A percentile compares a stretch with the other conserved stretches of the same genome.
phyloP scores from a whole-genome alignment of 2,113 vertebrate species.

The Numida meleagris region DNA sequence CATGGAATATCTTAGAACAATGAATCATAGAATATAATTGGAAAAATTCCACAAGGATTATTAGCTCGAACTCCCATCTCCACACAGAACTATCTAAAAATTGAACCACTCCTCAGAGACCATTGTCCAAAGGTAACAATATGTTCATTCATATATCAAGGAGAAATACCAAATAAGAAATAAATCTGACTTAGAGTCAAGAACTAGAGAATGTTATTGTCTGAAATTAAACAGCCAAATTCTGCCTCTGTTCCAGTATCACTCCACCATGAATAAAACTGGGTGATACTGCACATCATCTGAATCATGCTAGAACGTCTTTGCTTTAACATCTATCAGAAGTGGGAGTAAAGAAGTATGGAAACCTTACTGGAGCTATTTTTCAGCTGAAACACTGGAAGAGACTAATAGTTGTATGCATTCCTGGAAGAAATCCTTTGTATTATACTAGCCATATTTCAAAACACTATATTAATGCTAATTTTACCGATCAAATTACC shows the following conservation, averaged over 20 bases:
- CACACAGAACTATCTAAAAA: background rate
- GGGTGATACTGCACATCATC: background rate
- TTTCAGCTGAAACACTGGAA: background rate
- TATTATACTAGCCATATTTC: background rate
- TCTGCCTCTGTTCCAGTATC: background rate
- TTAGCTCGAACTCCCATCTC: background rate
- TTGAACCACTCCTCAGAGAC: background rate
- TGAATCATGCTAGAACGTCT: background rate
- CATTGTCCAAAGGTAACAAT: background rate
- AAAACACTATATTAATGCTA: background rate
- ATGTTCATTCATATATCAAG: background rate
- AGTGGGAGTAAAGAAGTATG: background rate
- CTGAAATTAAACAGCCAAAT: background rate
- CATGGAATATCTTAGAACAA: background rate
- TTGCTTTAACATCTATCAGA: background rate
- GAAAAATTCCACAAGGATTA: background rate
- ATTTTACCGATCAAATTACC: conserved; percentile 34
- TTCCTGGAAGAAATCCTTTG: background rate
- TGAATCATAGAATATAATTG: background rate
- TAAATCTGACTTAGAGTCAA: background rate
- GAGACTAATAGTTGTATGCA: background rate
- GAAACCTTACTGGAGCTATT: background rate
- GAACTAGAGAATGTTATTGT: background rate
- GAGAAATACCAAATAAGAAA: background rate
- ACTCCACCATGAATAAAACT: background rate